phyloP scores from a whole-genome alignment of 1,140 invertebrate genomes.

The Diorhabda elongata region DNA sequence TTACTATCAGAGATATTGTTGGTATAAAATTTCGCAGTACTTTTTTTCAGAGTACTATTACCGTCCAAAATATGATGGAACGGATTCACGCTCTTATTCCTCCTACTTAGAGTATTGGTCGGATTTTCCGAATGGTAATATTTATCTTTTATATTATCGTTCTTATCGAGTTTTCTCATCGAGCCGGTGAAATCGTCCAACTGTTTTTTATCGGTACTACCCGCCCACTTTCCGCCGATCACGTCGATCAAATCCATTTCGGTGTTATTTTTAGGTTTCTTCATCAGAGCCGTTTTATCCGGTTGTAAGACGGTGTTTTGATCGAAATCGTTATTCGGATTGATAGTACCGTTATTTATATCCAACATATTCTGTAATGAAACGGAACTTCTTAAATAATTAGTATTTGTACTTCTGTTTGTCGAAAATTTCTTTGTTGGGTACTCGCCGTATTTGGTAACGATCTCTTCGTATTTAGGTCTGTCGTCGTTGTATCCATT shows the following conservation, averaged over 20 bases:
- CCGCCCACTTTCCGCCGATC: constrained; percentile 45
- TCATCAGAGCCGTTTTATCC: constrained; percentile 41
- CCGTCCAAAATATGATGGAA: constrained; percentile 37
- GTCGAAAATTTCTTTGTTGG: constrained; percentile 23
- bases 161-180: constrained; percentile 34
- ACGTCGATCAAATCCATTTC: constrained; percentile 47
- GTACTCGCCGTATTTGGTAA: constrained; percentile 37
- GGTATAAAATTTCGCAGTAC: constrained; percentile 24
- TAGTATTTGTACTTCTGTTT: constrained; percentile 22
- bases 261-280: constrained; percentile 35
- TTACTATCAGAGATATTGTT: constrained; percentile 8
- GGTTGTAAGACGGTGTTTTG: constrained; percentile 44
- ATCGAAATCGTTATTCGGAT: constrained; percentile 46
- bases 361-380: constrained; percentile 43
- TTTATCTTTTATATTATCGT: constrained; percentile 32
- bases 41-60: constrained; percentile 21
- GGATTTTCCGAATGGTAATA: constrained; percentile 21
- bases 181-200: constrained; percentile 28
- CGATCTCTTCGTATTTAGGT: constrained; percentile 35
- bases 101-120: constrained; percentile 12
- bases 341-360: constrained; percentile 30
- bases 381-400: constrained; percentile 36
- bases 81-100: constrained; percentile 40
- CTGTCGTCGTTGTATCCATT: constrained; percentile 26
- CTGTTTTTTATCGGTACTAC: constrained; percentile 35